Percentiles rank a stretch among this genome's conserved stretches.
phyloP scores from a whole-genome alignment of 1,140 invertebrate genomes.

The Drosophila fuyamai region DNA sequence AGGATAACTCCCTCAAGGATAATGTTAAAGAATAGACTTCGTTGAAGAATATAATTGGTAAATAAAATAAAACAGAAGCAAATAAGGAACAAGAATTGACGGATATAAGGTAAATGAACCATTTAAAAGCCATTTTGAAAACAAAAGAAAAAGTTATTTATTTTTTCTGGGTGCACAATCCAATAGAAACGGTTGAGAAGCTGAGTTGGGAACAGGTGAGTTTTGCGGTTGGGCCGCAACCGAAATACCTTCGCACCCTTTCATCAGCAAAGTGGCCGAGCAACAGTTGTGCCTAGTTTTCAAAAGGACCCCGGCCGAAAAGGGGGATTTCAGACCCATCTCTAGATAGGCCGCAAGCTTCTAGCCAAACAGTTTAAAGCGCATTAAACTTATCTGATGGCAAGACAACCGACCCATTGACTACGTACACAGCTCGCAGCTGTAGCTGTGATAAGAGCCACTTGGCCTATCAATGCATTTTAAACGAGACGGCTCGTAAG shows the following conservation, averaged over 20 bases:
- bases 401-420: slow-evolving; percentile 15
- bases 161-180: slow-evolving; percentile 4
- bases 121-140: not conserved
- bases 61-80: too few species aligned
- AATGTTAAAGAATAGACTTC: too few species aligned
- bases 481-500: slow-evolving; percentile 75
- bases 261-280: slow-evolving; percentile 62
- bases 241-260: slow-evolving; percentile 63
- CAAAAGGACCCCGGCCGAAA: slow-evolving; percentile 53
- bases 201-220: slow-evolving; percentile 29
- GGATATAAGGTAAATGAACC: not conserved
- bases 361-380: slow-evolving; percentile 79
- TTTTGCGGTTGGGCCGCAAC: slow-evolving; percentile 52
- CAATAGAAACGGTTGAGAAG: slow-evolving; percentile 3
- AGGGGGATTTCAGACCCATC: slow-evolving; percentile 10
- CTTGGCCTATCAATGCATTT: slow-evolving; percentile 81
- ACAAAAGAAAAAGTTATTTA: not conserved
- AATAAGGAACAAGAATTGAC: too few species aligned
- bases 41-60: too few species aligned
- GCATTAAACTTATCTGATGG: slow-evolving; percentile 79
- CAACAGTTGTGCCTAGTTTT: slow-evolving; percentile 76
- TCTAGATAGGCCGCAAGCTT: slow-evolving; percentile 42
- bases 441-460: slow-evolving; percentile 41
- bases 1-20: too few species aligned
- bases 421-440: slow-evolving; percentile 41